Percentiles rank a stretch among this genome's conserved stretches.
phyloP scores from a whole-genome alignment of 2,113 vertebrate genomes.

The Mystacornis crossleyi region DNA sequence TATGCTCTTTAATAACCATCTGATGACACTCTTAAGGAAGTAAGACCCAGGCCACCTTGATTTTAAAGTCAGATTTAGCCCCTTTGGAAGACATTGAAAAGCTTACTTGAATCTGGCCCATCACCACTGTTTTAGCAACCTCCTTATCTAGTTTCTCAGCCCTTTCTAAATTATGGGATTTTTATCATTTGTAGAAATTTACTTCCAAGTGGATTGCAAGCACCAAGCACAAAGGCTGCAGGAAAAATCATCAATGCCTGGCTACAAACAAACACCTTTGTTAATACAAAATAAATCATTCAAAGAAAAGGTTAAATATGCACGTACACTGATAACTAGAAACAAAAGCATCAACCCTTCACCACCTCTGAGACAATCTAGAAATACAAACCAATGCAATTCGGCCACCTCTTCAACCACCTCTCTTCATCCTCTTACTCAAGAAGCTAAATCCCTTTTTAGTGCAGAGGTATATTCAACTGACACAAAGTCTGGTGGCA shows the following conservation, averaged over 20 bases:
- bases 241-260: neutral
- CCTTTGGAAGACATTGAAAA: neutral
- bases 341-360: neutral
- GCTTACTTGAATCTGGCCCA: neutral
- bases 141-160: neutral
- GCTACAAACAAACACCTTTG: neutral
- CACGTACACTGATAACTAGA: neutral
- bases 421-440: neutral
- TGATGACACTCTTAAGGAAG: neutral
- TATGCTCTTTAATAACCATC: neutral
- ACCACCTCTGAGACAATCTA: neutral
- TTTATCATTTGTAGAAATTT: neutral
- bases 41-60: neutral
- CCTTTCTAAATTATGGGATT: neutral
- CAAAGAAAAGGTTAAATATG: neutral
- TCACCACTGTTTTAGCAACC: neutral
- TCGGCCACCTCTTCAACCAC: neutral
- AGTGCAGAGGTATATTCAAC: neutral
- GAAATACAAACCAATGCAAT: neutral
- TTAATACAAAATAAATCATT: neutral
- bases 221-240: neutral
- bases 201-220: neutral
- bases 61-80: neutral
- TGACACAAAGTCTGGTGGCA: neutral
- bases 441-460: neutral